A percentile compares a stretch with the other conserved stretches of the same genome.
Evolutionary conservation across 2,797 vertebrate species (phyloP).

Genomic region (Pangasius macronema): DNA sequence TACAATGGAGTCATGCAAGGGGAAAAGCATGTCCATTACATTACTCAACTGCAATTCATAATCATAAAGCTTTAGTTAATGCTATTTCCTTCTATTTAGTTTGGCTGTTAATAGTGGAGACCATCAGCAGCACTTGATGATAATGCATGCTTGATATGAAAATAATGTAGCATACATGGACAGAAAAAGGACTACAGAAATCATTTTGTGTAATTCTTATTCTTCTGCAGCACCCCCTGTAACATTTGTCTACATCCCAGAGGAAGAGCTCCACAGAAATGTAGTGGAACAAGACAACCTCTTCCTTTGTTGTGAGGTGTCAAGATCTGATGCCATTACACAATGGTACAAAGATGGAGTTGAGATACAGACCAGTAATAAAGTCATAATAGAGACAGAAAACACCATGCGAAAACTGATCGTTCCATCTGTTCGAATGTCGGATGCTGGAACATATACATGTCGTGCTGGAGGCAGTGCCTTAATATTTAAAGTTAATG

Average conservation of each 20-base stretch:
- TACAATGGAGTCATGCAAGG: constrained; percentile 41
- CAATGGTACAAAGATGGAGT: constrained; percentile 86
- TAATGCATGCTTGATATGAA: constrained; percentile 67
- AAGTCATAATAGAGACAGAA: constrained; percentile 70
- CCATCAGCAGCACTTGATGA: constrained; percentile 60
- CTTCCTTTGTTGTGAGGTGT: constrained; percentile 80
- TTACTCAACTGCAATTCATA: constrained; percentile 53
- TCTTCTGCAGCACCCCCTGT: constrained; percentile 71
- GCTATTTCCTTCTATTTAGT: constrained; percentile 41
- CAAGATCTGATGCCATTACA: constrained; percentile 68
- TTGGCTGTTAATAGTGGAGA: constrained; percentile 64
- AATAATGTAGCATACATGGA: constrained; percentile 24
- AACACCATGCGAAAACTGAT: constrained; percentile 70
- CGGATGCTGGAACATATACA: constrained; percentile 79
- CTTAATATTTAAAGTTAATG: constrained; percentile 82
- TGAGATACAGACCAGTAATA: constrained; percentile 69
- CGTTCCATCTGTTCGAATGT: constrained; percentile 67
- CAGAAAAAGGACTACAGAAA: background rate
- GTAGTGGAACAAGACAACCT: constrained; percentile 76
- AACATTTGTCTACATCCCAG: constrained; percentile 72
- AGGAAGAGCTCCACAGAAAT: constrained; percentile 77
- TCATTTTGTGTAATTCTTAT: constrained; percentile 29
- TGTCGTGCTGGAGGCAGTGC: constrained; percentile 78
- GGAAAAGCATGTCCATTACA: constrained; percentile 61
- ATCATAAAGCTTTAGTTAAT: constrained; percentile 63